These are phyloP conservation scores for Eurypyga helias DNA, from an alignment of 2,113 vertebrate genomes.

Conservation along the genomic window DNA sequence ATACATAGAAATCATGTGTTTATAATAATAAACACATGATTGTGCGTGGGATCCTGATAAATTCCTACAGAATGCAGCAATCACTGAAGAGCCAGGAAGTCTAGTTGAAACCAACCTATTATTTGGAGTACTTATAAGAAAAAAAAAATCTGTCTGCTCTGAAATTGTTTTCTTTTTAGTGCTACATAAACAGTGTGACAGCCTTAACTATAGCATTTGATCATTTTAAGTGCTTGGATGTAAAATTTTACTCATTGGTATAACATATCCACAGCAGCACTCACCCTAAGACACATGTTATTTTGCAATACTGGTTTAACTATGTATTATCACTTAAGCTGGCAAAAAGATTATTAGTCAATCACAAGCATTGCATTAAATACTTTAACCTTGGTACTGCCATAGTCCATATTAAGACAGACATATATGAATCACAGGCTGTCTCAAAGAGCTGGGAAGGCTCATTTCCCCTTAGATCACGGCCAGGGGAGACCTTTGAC, in stretches of 20 bases:
- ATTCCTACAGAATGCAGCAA: conserved; percentile 37
- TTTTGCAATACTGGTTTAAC: background rate
- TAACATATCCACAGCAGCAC: conserved; percentile 55
- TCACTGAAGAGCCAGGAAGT: conserved; percentile 65
- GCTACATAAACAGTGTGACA: conserved; percentile 66
- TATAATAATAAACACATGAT: conserved; percentile 36
- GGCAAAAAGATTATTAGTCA: background rate
- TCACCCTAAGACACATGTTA: conserved; percentile 15
- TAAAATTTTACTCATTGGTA: conserved; percentile 54
- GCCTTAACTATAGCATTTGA: conserved; percentile 73
- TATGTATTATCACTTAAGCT: background rate
- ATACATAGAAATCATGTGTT: background rate
- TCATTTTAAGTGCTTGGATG: conserved; percentile 68
- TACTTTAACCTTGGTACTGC: background rate
- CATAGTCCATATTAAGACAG: background rate
- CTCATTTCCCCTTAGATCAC: no score
- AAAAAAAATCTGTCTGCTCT: conserved; percentile 23
- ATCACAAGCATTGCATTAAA: background rate
- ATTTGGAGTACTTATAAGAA: conserved; percentile 75
- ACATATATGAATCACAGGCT: background rate
- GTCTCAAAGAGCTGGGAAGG: background rate
- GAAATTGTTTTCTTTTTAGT: conserved; percentile 73
- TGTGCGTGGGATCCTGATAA: conserved; percentile 20
- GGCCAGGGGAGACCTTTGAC: background rate
- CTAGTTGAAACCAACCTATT: conserved; percentile 71